phyloP scores from a whole-genome alignment of 2,113 vertebrate genomes.

The Caranx ignobilis region DNA sequence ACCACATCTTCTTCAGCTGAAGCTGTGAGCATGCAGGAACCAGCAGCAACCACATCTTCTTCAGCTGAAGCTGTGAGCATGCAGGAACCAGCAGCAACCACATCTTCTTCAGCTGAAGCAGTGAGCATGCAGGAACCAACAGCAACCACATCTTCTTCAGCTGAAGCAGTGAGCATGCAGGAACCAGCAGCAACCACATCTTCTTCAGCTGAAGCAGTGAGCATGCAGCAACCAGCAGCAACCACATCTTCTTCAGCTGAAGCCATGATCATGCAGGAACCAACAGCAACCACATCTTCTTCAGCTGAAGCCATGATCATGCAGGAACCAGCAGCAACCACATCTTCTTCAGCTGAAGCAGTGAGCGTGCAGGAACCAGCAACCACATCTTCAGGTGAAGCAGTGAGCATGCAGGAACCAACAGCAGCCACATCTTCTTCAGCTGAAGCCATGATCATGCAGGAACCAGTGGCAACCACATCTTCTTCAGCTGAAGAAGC shows the following conservation, averaged over 20 bases:
- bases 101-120: not conserved
- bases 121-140: not conserved
- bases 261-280: not conserved
- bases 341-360: not conserved
- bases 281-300: not conserved
- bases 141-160: not conserved
- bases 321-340: not conserved
- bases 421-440: not conserved
- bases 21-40: not conserved
- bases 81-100: not conserved
- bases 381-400: not conserved
- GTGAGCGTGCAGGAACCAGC: not conserved
- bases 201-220: not conserved
- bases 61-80: not conserved
- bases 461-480: not conserved
- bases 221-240: not conserved
- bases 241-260: not conserved
- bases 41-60: fast-evolving
- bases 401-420: not conserved
- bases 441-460: too few species aligned
- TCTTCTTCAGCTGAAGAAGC: not conserved
- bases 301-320: not conserved
- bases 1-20: not conserved
- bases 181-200: not conserved
- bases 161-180: too few species aligned